phyloP scores from a whole-genome alignment of 1,140 invertebrate species.

The Eueides isabella region DNA sequence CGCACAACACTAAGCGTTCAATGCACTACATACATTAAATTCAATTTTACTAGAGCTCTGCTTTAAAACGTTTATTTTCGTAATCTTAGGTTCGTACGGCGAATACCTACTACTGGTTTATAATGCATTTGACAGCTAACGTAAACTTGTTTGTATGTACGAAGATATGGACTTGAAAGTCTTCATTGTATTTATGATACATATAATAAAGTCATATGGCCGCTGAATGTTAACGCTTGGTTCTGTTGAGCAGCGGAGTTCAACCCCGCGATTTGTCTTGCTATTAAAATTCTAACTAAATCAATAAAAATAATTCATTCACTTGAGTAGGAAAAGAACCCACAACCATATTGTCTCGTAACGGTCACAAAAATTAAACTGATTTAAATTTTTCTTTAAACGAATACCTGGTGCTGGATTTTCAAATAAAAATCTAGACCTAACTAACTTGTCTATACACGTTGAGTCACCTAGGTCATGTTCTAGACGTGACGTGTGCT shows the following conservation, averaged over 20 bases:
- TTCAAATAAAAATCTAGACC: background rate
- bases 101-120: constrained; percentile 34
- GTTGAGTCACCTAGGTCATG: constrained; percentile 47
- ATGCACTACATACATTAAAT: constrained; percentile 61
- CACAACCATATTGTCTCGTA: no score
- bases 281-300: no score
- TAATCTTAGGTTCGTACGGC: constrained; percentile 54
- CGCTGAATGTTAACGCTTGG: no score
- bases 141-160: background rate
- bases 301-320: no score
- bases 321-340: no score
- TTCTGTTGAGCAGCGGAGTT: no score
- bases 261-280: no score
- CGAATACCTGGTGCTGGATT: background rate
- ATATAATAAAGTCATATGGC: no score
- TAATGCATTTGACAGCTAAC: constrained; percentile 41
- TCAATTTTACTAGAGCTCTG: constrained; percentile 59
- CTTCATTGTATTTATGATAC: no score
- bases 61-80: constrained; percentile 64
- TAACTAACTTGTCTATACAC: background rate
- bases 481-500: constrained; percentile 5
- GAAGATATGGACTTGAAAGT: background rate
- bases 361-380: no score
- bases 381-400: background rate
- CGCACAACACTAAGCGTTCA: constrained; percentile 46